phyloP scores from a whole-genome alignment of 2,113 vertebrate genomes.

The Corvus hawaiiensis region DNA sequence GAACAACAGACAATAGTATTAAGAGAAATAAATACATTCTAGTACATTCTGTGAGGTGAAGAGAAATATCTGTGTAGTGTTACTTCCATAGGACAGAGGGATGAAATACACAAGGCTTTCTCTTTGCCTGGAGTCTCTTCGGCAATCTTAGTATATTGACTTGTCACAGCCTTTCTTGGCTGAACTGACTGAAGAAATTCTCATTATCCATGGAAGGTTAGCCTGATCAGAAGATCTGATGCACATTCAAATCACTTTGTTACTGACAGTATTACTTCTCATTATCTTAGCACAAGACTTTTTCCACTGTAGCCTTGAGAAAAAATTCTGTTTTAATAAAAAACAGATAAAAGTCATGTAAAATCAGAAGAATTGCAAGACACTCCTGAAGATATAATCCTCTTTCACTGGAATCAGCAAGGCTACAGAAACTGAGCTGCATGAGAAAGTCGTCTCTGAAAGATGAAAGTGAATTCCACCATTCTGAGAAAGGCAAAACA shows the following conservation, averaged over 20 bases:
- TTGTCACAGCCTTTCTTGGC: not conserved
- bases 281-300: not conserved
- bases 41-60: not conserved
- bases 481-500: not conserved
- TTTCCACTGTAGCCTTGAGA: not conserved
- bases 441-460: not conserved
- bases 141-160: not conserved
- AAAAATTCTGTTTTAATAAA: not conserved
- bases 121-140: not conserved
- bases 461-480: not conserved
- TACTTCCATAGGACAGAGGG: not conserved
- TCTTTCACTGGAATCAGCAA: not conserved
- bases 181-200: not conserved
- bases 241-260: not conserved
- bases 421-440: not conserved
- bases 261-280: not conserved
- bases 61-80: not conserved
- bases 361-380: not conserved
- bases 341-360: not conserved
- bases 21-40: not conserved
- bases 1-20: not conserved
- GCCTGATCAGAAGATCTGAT: not conserved
- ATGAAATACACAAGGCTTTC: not conserved
- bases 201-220: not conserved
- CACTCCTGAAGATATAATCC: not conserved